These are phyloP conservation scores for Terebella lapidaria DNA, from an alignment of 2,888 invertebrate species.

Conservation along the genomic window DNA sequence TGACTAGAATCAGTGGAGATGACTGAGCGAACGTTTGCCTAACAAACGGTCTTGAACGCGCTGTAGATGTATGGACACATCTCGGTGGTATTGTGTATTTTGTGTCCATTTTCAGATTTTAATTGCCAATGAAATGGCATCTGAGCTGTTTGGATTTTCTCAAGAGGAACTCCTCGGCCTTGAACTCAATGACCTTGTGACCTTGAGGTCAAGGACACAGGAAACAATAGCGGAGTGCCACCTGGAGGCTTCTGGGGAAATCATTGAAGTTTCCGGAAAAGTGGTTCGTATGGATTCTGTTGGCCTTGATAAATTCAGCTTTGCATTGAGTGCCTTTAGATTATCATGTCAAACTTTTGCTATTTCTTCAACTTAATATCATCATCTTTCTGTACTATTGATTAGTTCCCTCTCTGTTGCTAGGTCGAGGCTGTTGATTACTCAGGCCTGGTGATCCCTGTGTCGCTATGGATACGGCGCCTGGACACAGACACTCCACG, in stretches of 20 bases:
- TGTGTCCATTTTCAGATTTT: conserved; percentile 62
- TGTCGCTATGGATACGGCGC: conserved; percentile 62
- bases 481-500: conserved; percentile 54
- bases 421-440: conserved; percentile 63
- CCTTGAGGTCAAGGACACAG: conserved; percentile 40
- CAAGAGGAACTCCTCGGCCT: conserved; percentile 57
- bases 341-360: background rate
- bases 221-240: conserved; percentile 48
- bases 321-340: background rate
- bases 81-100: too few relatives aligned
- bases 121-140: conserved; percentile 66
- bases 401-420: too few relatives aligned
- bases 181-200: conserved; percentile 46
- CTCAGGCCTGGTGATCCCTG: conserved; percentile 60
- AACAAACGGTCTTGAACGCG: too few relatives aligned
- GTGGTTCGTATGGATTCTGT: conserved; percentile 49
- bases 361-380: too few relatives aligned
- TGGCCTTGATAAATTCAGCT: background rate
- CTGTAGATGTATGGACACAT: too few relatives aligned
- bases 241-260: conserved; percentile 57
- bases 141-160: conserved; percentile 51
- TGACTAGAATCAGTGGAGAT: too few relatives aligned
- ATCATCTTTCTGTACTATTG: too few relatives aligned
- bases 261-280: conserved; percentile 64
- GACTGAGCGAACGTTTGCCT: too few relatives aligned